These are phyloP conservation scores for Teinopalpus imperialis DNA, from an alignment of 2,888 invertebrate species.

Conservation along the genomic window DNA sequence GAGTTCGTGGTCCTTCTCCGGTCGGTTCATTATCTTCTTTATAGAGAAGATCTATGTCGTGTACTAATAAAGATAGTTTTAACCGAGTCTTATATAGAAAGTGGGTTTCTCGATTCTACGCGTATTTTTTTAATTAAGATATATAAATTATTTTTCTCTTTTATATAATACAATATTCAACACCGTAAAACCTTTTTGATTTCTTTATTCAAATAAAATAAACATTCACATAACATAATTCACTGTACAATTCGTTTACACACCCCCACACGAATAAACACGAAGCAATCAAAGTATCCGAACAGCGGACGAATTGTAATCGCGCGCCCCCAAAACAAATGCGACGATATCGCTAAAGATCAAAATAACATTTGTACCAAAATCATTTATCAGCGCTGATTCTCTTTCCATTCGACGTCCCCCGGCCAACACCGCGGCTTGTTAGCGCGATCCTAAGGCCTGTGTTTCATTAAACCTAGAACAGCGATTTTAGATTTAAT, in stretches of 20 bases:
- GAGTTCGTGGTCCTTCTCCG: too few relatives aligned
- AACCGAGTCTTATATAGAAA: too few relatives aligned
- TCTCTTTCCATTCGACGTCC: conserved; percentile 72
- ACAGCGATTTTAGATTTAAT: conserved; percentile 13
- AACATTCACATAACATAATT: too few relatives aligned
- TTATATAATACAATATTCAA: too few relatives aligned
- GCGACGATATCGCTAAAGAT: conserved; percentile 69
- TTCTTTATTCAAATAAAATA: too few relatives aligned
- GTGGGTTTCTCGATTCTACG: too few relatives aligned
- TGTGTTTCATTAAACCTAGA: not conserved
- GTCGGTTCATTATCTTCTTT: too few relatives aligned
- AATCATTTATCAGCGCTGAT: conserved; percentile 77
- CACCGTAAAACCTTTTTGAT: too few relatives aligned
- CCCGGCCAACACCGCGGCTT: conserved; percentile 44
- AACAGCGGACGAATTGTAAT: conserved; percentile 54
- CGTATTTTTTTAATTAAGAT: too few relatives aligned
- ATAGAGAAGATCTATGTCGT: too few relatives aligned
- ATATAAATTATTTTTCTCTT: too few relatives aligned
- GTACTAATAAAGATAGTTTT: too few relatives aligned
- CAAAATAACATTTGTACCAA: conserved; percentile 77
- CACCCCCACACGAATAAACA: conserved; percentile 11
- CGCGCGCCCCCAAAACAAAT: conserved; percentile 64
- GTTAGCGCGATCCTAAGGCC: conserved; percentile 28
- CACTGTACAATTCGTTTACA: not conserved
- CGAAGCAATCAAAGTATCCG: conserved; percentile 43